Conservation (phyloP, 2,113 vertebrate genomes). For the Plotosus lineatus region DNA sequence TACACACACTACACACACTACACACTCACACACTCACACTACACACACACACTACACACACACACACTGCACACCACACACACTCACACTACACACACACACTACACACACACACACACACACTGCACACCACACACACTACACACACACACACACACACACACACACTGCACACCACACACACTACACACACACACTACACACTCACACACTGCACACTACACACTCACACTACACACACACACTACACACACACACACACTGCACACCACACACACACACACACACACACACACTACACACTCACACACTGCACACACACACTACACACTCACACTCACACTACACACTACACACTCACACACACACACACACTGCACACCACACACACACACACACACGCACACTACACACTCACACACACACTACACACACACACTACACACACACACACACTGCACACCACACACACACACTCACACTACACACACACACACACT, state of each 20-base stretch:
- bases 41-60: background rate
- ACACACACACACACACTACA: no score
- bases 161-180: background rate
- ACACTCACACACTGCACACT: no score
- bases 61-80: no score
- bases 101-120: no score
- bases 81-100: no score
- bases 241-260: no score
- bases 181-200: background rate
- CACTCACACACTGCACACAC: no score
- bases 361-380: no score
- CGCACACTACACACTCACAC: no score
- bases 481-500: no score
- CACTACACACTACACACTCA: no score
- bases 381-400: background rate
- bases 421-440: constrained; percentile 11
- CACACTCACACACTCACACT: constrained; percentile 1
- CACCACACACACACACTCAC: constrained; percentile 8
- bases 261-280: background rate
- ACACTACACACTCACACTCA: background rate
- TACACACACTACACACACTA: constrained; percentile 51
- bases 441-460: background rate
- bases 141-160: no score
- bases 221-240: background rate
- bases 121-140: background rate